phyloP scores from a whole-genome alignment of 2,113 vertebrate species.

The Sapayoa aenigma region DNA sequence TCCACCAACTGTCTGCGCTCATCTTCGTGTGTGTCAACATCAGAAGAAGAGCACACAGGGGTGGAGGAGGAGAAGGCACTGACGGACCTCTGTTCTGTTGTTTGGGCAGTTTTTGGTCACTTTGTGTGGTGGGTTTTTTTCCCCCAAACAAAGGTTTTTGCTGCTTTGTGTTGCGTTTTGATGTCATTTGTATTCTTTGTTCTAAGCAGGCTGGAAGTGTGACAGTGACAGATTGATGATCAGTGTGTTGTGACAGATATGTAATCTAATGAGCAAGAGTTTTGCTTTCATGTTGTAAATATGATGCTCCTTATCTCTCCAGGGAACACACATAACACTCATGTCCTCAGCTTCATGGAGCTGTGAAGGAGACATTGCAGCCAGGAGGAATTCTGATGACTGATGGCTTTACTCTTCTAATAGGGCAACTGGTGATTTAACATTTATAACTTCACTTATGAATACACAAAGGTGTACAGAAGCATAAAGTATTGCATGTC shows the following conservation, averaged over 20 bases:
- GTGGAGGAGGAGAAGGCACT: not conserved
- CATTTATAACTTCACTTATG: not conserved
- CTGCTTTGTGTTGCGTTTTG: not conserved
- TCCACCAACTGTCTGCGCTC: not conserved
- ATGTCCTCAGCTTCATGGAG: not conserved
- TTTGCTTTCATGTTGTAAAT: not conserved
- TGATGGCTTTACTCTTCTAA: not conserved
- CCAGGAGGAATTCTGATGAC: not conserved
- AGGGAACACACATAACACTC: not conserved
- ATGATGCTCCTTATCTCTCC: not conserved
- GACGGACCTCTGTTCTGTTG: not conserved
- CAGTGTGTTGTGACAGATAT: not conserved
- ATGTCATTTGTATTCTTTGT: not conserved
- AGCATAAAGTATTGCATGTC: not conserved
- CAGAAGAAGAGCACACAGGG: accelerated
- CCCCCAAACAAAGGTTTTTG: not conserved
- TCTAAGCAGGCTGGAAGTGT: not conserved
- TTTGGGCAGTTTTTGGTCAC: not conserved
- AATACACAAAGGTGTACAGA: not conserved
- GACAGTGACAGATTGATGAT: not conserved
- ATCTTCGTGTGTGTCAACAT: not conserved
- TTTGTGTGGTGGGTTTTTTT: not conserved
- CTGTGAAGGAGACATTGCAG: not conserved
- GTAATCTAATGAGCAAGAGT: not conserved
- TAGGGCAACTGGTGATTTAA: not conserved